phyloP scores from a whole-genome alignment of 2,113 vertebrate genomes.

The Tenrec ecaudatus region DNA sequence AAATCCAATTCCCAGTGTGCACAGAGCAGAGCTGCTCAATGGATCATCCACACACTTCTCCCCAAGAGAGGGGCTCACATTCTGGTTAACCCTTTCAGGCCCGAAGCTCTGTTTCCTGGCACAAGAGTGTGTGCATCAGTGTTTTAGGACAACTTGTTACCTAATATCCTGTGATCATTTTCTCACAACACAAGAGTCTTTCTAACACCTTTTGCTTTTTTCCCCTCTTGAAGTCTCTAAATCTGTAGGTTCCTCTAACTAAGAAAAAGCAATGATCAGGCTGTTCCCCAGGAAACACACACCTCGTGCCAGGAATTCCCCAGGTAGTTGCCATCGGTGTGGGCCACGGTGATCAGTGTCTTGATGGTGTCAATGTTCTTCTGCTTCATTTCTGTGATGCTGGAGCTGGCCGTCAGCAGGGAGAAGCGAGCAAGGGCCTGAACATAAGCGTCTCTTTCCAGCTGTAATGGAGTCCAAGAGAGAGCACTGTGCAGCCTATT shows the following conservation, averaged over 20 bases:
- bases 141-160: background rate
- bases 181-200: background rate
- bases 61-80: background rate
- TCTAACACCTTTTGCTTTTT: background rate
- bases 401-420: slow-evolving; percentile 97
- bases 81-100: background rate
- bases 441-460: slow-evolving; percentile 97
- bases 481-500: slow-evolving; percentile 58
- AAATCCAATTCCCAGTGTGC: background rate
- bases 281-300: background rate
- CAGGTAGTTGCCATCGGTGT: slow-evolving; percentile 98
- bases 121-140: background rate
- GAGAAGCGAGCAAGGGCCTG: slow-evolving; percentile 98
- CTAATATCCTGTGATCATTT: background rate
- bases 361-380: slow-evolving; percentile 99
- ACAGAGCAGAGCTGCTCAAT: background rate
- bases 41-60: background rate
- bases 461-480: slow-evolving; percentile 82
- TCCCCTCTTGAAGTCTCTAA: background rate
- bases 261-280: background rate
- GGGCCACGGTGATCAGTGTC: slow-evolving; percentile 97
- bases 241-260: background rate
- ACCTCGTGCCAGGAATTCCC: slow-evolving; percentile 99
- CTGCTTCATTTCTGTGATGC: slow-evolving; percentile 99
- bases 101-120: background rate